Conservation (phyloP, 2,113 vertebrate species). For the Varanus komodoensis region DNA sequence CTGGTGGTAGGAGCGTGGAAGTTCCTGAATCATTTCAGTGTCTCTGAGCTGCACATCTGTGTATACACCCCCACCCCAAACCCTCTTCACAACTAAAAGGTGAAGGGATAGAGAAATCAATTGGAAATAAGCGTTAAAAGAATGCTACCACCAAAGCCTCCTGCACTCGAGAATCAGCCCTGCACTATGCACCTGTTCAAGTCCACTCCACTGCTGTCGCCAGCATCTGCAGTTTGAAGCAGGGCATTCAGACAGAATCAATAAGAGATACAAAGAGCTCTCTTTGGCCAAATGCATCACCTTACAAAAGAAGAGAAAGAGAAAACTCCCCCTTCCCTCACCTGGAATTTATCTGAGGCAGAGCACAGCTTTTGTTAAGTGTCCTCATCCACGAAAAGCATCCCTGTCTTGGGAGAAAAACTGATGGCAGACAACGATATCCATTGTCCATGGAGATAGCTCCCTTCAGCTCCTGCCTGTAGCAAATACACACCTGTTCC, state of each 20-base stretch:
- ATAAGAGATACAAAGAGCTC: background rate
- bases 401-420: slow-evolving; percentile 79
- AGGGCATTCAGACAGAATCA: slow-evolving; percentile 46
- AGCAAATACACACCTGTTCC: slow-evolving; percentile 88
- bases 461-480: slow-evolving; percentile 80
- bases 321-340: slow-evolving; percentile 65
- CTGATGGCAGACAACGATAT: slow-evolving; percentile 81
- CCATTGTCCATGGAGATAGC: slow-evolving; percentile 81
- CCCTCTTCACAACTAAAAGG: slow-evolving; percentile 53
- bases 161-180: slow-evolving; percentile 45
- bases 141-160: slow-evolving; percentile 47
- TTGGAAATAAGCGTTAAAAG: slow-evolving; percentile 8
- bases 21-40: slow-evolving; percentile 57
- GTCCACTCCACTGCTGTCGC: slow-evolving; percentile 17
- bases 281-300: slow-evolving; percentile 41
- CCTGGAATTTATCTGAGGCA: slow-evolving; percentile 69
- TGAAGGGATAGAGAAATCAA: slow-evolving; percentile 45
- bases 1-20: slow-evolving; percentile 57
- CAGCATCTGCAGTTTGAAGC: slow-evolving; percentile 49
- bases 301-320: background rate
- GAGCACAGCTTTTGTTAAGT: slow-evolving; percentile 69
- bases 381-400: slow-evolving; percentile 76
- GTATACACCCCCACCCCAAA: slow-evolving; percentile 52
- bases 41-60: slow-evolving; percentile 34
- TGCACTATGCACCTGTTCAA: background rate